phyloP scores from a whole-genome alignment of 2,113 vertebrate species.

The Indri indri region DNA sequence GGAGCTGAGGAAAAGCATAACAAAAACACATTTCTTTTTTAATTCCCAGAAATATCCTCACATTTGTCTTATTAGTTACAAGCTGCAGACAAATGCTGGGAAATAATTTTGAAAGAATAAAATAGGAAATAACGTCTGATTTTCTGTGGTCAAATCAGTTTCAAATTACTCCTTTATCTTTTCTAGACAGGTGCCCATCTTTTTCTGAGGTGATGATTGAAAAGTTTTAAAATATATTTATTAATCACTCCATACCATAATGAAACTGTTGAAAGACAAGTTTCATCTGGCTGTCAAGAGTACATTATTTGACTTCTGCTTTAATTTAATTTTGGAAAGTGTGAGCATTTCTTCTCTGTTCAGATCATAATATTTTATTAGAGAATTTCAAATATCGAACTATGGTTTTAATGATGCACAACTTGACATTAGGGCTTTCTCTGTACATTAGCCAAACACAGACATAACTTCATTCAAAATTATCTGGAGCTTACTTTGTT shows the following conservation, averaged over 20 bases:
- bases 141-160: constrained; percentile 16
- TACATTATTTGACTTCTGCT: neutral
- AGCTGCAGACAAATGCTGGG: constrained; percentile 16
- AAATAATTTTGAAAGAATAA: constrained; percentile 51
- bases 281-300: constrained; percentile 44
- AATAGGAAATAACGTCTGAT: constrained; percentile 33
- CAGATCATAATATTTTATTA: neutral
- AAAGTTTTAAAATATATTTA: constrained; percentile 48
- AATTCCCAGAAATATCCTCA: neutral
- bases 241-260: neutral
- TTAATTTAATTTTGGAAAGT: constrained; percentile 21
- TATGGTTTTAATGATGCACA: neutral
- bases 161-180: constrained; percentile 21
- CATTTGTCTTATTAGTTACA: constrained; percentile 55
- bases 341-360: constrained; percentile 3
- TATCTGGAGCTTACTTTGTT: neutral
- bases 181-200: neutral
- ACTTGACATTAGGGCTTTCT: neutral
- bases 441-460: neutral
- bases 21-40: neutral
- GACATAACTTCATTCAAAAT: neutral
- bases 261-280: neutral
- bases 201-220: constrained; percentile 12
- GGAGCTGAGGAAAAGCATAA: neutral
- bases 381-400: constrained; percentile 21